These are phyloP conservation scores for Drosophila neonasuta DNA, from an alignment of 2,888 invertebrate species.

Conservation along the genomic window DNA sequence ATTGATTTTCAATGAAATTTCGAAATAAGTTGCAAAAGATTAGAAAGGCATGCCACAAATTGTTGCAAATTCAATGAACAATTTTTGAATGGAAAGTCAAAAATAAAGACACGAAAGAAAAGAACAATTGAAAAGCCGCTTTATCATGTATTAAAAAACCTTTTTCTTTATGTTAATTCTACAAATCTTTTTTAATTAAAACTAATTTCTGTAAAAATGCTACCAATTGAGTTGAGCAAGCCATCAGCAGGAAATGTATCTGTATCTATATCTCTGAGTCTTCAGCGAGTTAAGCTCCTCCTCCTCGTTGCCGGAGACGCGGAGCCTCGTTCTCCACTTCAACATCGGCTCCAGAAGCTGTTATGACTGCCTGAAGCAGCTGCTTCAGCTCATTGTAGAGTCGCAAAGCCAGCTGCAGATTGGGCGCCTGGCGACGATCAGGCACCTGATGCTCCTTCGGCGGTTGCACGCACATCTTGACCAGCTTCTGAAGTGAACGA, in stretches of 20 bases:
- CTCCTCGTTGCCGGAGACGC: conserved; percentile 26
- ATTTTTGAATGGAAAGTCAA: conserved; percentile 53
- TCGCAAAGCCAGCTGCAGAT: conserved; percentile 73
- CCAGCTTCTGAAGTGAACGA: conserved; percentile 67
- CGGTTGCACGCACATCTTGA: conserved; percentile 78
- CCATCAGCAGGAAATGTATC: conserved; percentile 23
- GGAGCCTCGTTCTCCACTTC: conserved; percentile 41
- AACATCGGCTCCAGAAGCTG: conserved; percentile 51
- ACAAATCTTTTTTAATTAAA: conserved; percentile 44
- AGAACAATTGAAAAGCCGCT: conserved; percentile 16
- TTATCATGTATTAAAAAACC: conserved; percentile 45
- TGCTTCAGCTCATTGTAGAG: conserved; percentile 80
- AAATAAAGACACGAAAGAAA: conserved; percentile 36
- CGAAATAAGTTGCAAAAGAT: conserved; percentile 58
- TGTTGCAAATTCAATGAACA: conserved; percentile 58
- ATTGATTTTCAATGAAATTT: conserved; percentile 59
- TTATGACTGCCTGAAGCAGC: conserved; percentile 72
- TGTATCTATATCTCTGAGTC: background rate
- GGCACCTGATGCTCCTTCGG: conserved; percentile 70
- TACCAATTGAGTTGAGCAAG: conserved; percentile 52
- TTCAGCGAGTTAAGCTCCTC: conserved; percentile 17
- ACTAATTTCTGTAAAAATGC: conserved; percentile 66
- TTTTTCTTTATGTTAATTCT: conserved; percentile 44
- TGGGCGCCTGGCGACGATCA: conserved; percentile 75
- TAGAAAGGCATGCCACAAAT: conserved; percentile 46